Base-by-base conservation (phyloP, 2,888 invertebrate species). In the Proisotoma minuta region DNA sequence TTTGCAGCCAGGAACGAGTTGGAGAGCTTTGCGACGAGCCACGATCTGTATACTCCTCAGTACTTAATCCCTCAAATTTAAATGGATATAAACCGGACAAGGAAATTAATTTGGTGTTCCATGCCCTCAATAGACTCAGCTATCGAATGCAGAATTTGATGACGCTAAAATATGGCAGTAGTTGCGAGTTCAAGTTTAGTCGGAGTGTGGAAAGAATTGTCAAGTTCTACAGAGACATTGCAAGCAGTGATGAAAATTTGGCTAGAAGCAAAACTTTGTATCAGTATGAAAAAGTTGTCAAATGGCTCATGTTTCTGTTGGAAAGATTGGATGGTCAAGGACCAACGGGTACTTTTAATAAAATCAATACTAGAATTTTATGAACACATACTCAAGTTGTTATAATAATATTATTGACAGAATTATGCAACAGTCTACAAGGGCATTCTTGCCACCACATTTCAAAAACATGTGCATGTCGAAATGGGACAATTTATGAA, bases 241-340 rank as follows among this genome's bases (percentile, higher is more conserved):
- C 43, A 2, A 63, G 52, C 23, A 60, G 60, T 18, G 52, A 52
- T 27, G 57, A 57, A 4, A 53, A 24, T 2, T n/a, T 40, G 1
- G 15, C 3, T 12, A 56, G 57, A 18, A 40, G 27, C 20, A 54
- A 34, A 15, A 63, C 56, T 1, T 20, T 60, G 28, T 39, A 59
- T 27, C 57, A 60, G 34, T 63, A 47, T 20, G 29, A 43, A 24
- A 57, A 60, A 27, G 60, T 34, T 12, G 28, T 57, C 20, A 60
- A 60, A 20, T 63, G 60, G 60, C 29, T 51, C 5, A 49, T 60
- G 51, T 52, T 52, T 52, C 27, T 63, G n/a, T 51, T 60, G 8
- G 57, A 27, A 20, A 63, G 59, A 26, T 60, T 43, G 4, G 43
- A 15, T 24, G 43, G 56, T 54, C 5, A 47, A 39, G 34, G 15